Percentiles rank a stretch among this genome's conserved stretches.
Conservation (phyloP, 2,888 invertebrate species). For the Temnothorax ravouxi region DNA sequence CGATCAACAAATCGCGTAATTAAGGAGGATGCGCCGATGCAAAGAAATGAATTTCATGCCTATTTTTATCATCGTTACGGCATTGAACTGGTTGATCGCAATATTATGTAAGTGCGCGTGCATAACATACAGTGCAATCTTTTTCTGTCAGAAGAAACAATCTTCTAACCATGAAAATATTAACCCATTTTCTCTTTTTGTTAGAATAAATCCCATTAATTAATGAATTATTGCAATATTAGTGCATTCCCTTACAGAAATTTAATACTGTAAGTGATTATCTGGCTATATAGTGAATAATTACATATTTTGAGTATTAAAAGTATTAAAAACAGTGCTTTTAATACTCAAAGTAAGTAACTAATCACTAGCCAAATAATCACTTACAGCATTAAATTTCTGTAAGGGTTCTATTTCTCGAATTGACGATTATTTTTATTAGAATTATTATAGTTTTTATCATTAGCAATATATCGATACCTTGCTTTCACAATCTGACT, state of each 20-base stretch:
- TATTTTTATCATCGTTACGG: slow-evolving; percentile 22
- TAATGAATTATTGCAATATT: not conserved
- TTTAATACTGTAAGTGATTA: too few relatives aligned
- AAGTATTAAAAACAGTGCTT: too few relatives aligned
- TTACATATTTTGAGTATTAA: too few relatives aligned
- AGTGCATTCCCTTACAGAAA: too few relatives aligned
- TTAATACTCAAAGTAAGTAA: too few relatives aligned
- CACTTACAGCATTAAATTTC: too few relatives aligned
- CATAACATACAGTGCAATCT: not conserved
- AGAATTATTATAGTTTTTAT: not conserved
- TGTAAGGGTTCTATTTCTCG: not conserved
- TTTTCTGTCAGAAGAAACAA: not conserved
- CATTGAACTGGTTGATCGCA: slow-evolving; percentile 13
- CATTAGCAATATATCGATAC: not conserved
- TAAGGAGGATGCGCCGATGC: slow-evolving; percentile 23
- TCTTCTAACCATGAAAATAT: not conserved
- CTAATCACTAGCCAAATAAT: too few relatives aligned
- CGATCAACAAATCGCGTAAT: slow-evolving; percentile 32
- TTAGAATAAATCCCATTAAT: not conserved
- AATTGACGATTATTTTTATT: not conserved
- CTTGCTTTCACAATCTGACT: not conserved
- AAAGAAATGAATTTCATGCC: slow-evolving; percentile 34
- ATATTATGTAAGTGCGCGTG: slow-evolving; percentile 7
- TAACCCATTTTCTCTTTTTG: not conserved
- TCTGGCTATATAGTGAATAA: too few relatives aligned